Base-by-base conservation (phyloP, 2,888 invertebrate genomes). In the Scaeva pyrastri region DNA sequence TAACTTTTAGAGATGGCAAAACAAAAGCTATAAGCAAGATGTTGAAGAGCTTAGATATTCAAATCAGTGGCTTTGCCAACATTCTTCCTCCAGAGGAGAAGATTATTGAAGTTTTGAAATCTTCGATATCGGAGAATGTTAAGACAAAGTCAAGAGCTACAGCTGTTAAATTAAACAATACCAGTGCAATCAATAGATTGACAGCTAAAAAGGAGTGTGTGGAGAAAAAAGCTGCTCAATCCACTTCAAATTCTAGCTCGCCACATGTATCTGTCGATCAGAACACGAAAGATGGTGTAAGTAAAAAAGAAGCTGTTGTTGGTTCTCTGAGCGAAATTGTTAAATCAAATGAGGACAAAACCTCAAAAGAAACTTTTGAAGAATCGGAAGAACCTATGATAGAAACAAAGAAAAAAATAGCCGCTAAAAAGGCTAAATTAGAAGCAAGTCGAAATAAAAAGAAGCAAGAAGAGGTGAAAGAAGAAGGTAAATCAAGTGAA, bases 91-190 rank as follows among this genome's bases (percentile, higher is more conserved):
- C 90, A 77, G 92, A 92, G 76, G 91, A 91, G 80, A 90, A 90
- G 31, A 88, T 91, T 10, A 90, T 89, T 60, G 92, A 91, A 41
- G 90, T 91, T 11, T 90, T 92, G 12, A 92, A 92, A 79, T 92
- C 92, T 1, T 93, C 93, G n/a, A 93, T 93, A 88, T 93, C 92
- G 73, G 93, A 93, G 87, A 92, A 92, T 88, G 93, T 93, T 1
- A 93, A 93, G 88, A 93, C 93, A 2, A 93, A 93, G 82, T 92
- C 92, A 0, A 89, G 93, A 19, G 92, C 93, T 3, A 91, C 93
- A 1, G 91, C 92, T 0, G 91, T 91, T 21, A 92, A 92, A 84
- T 91, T 91, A 5, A 91, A 90, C 60, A 90, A 89, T 31, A 89
- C 85, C 45, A 23, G 85, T 41, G 21, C 43, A 31, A 6, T 64